Evolutionary conservation across 2,113 vertebrate species (phyloP).

Genomic region (Mungos mungo): DNA sequence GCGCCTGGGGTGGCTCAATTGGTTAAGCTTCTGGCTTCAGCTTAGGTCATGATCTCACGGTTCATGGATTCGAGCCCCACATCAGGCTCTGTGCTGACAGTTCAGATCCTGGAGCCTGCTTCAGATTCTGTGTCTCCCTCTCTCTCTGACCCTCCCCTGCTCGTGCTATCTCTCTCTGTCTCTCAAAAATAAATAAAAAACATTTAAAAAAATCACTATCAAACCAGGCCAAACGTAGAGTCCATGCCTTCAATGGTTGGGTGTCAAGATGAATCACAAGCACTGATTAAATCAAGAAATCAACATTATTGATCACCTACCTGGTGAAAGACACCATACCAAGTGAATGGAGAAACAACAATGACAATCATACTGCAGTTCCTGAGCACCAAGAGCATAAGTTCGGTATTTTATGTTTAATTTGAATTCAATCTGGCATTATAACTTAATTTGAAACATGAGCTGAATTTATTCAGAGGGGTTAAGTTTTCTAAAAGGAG

Average conservation of each 20-base stretch:
- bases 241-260: neutral
- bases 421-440: conserved; percentile 44
- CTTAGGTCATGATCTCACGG: too few relatives aligned
- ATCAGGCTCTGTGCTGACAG: too few relatives aligned
- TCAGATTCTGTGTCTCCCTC: too few relatives aligned
- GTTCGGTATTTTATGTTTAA: conserved; percentile 10
- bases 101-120: too few relatives aligned
- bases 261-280: neutral
- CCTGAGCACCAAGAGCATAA: neutral
- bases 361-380: neutral
- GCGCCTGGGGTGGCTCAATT: too few relatives aligned
- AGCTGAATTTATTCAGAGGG: conserved; percentile 51
- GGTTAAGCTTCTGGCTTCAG: too few relatives aligned
- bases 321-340: neutral
- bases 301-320: neutral
- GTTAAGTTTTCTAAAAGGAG: conserved; percentile 54
- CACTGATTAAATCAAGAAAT: neutral
- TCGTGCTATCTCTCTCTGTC: too few relatives aligned
- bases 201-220: neutral
- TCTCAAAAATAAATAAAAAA: too few relatives aligned
- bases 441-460: conserved; percentile 60
- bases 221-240: neutral
- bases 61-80: too few relatives aligned
- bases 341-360: neutral
- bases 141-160: too few relatives aligned